Conservation (phyloP, 2,797 vertebrate species). For the Pangasius mekongensis region DNA sequence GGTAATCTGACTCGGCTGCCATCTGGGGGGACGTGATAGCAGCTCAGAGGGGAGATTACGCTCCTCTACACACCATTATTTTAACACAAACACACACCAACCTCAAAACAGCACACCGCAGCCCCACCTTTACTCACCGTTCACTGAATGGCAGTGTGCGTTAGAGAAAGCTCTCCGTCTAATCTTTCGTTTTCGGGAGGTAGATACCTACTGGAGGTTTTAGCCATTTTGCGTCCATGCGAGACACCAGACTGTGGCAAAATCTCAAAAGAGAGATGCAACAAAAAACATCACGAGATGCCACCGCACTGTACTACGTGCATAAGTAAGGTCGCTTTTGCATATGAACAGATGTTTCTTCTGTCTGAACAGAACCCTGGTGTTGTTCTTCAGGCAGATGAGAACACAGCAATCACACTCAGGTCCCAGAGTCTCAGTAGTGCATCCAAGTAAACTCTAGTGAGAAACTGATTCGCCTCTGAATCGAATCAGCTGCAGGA, state of each 20-base stretch:
- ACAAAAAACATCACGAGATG: background rate
- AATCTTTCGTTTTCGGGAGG: background rate
- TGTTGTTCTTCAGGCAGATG: background rate
- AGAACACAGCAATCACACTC: background rate
- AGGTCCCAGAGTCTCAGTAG: background rate
- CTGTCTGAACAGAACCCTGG: background rate
- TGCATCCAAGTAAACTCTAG: background rate
- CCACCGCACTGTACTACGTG: background rate
- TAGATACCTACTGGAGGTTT: background rate
- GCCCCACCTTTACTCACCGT: background rate
- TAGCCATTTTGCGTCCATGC: background rate
- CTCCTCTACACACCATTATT: conserved; percentile 63
- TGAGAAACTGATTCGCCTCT: background rate
- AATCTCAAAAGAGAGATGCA: background rate
- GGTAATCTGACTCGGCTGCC: conserved; percentile 73
- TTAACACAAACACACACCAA: conserved; percentile 51
- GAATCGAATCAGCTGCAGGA: background rate
- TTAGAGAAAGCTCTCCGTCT: background rate
- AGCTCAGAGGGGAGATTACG: conserved; percentile 59
- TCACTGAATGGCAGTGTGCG: background rate
- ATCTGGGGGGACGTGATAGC: conserved; percentile 77
- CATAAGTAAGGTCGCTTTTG: background rate
- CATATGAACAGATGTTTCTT: background rate
- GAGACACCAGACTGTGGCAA: background rate
- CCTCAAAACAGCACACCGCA: conserved; percentile 27